These are phyloP conservation scores for Phaethornis superciliosus DNA, from an alignment of 2,113 vertebrate genomes.

Conservation along the genomic window DNA sequence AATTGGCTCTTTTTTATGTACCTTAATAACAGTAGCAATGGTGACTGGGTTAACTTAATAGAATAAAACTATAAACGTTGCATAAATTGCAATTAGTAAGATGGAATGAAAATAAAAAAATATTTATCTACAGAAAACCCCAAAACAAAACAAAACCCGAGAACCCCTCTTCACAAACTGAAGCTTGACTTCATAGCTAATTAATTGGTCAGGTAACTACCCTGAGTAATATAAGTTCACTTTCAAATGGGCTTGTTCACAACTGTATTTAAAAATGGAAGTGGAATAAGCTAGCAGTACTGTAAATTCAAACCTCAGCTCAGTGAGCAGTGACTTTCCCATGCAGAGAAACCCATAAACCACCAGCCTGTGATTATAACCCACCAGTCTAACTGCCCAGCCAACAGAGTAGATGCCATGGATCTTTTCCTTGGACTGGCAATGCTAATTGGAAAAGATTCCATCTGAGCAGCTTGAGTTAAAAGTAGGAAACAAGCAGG, in stretches of 20 bases:
- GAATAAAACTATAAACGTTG: not conserved
- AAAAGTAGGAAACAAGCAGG: not conserved
- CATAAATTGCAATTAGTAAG: not conserved
- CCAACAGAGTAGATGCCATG: not conserved
- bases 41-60: not conserved
- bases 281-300: not conserved
- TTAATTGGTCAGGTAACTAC: not conserved
- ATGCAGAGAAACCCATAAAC: not conserved
- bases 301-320: constrained; percentile 12
- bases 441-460: not conserved
- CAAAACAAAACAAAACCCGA: not conserved
- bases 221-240: not conserved
- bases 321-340: not conserved
- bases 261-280: not conserved
- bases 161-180: not conserved
- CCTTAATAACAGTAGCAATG: not conserved
- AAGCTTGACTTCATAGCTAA: not conserved
- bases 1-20: not conserved
- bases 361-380: not conserved
- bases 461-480: not conserved
- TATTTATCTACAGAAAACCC: not conserved
- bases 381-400: not conserved
- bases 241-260: constrained; percentile 17
- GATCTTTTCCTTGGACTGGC: not conserved
- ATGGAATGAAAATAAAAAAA: not conserved